Conservation (phyloP, 2,888 invertebrate species). For the Melieria crassipennis region DNA sequence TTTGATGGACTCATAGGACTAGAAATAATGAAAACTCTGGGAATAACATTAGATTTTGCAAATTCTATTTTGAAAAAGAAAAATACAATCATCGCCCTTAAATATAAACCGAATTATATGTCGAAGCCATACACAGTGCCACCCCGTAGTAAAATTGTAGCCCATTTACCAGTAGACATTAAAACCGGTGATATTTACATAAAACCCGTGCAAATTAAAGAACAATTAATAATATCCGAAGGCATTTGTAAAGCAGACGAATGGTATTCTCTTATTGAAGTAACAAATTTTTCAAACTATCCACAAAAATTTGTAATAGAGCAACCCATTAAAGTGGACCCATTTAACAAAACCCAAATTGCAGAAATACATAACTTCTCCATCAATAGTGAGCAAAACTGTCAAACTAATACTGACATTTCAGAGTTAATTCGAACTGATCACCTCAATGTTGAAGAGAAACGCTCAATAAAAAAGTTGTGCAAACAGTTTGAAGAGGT, state of each 20-base stretch:
- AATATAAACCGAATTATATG: constrained; percentile 31
- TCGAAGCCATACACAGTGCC: constrained; percentile 34
- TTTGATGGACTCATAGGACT: too few relatives aligned
- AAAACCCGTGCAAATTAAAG: constrained; percentile 21
- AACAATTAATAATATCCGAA: constrained; percentile 28
- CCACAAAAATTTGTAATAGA: too few relatives aligned
- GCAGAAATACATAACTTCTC: too few relatives aligned
- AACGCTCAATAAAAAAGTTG: too few relatives aligned
- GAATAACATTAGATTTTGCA: background rate
- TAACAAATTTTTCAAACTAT: too few relatives aligned
- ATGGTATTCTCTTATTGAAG: constrained; percentile 34
- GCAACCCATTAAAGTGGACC: too few relatives aligned
- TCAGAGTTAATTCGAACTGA: too few relatives aligned
- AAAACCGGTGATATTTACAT: constrained; percentile 32
- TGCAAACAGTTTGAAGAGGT: too few relatives aligned
- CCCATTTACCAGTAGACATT: constrained; percentile 32
- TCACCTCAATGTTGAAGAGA: too few relatives aligned
- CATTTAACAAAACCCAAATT: too few relatives aligned
- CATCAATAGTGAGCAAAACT: too few relatives aligned
- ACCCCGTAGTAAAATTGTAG: constrained; percentile 27
- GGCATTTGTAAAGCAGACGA: constrained; percentile 30
- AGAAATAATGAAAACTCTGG: background rate
- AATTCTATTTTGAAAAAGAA: background rate
- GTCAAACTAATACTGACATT: too few relatives aligned
- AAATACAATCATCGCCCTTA: background rate